phyloP scores from a whole-genome alignment of 2,113 vertebrate species.

The Nesoenas mayeri region DNA sequence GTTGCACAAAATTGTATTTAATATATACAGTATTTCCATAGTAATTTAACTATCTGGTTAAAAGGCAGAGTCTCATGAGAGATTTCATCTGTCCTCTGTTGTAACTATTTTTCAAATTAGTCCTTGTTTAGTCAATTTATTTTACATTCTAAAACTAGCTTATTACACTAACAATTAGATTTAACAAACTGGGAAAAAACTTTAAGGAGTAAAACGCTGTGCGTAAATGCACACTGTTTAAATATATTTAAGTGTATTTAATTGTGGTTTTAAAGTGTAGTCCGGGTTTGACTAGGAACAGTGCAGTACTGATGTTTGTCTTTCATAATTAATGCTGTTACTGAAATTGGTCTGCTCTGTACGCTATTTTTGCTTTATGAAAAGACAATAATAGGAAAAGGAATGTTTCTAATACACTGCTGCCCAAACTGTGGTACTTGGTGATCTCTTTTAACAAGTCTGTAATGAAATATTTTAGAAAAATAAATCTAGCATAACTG shows the following conservation, averaged over 20 bases:
- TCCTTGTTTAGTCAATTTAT: neutral
- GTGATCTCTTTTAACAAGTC: conserved; percentile 44
- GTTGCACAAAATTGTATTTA: neutral
- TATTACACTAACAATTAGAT: neutral
- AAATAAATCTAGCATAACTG: conserved; percentile 71
- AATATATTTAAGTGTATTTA: neutral
- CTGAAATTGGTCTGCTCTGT: neutral
- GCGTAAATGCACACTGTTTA: neutral
- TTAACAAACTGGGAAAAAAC: neutral
- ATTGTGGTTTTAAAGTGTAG: neutral
- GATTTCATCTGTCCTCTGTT: neutral
- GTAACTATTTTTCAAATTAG: neutral
- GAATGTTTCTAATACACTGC: conserved; percentile 1
- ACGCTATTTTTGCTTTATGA: neutral
- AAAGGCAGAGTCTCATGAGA: neutral
- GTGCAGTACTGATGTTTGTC: neutral
- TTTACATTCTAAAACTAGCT: neutral
- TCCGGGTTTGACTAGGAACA: neutral
- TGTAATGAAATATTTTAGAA: conserved; percentile 71
- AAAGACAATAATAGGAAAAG: neutral
- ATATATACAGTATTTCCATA: conserved; percentile 12
- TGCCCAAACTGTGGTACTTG: neutral
- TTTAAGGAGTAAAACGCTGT: neutral
- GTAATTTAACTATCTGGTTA: neutral
- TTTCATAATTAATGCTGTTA: neutral